Conservation (phyloP, 2,797 vertebrate species). For the Eulemur rubriventer region DNA sequence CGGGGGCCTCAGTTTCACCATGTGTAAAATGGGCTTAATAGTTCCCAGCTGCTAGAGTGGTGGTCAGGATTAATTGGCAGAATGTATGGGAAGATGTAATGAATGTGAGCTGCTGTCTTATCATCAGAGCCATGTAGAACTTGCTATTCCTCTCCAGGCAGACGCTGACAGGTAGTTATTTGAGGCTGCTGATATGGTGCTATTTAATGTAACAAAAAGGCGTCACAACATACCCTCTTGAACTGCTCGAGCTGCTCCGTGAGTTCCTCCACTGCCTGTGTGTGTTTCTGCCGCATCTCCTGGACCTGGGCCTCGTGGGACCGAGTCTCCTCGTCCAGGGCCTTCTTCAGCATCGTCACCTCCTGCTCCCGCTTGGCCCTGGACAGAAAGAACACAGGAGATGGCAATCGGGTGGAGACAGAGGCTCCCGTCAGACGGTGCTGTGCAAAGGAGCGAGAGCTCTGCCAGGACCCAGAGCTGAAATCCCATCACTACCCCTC, state of each 20-base stretch:
- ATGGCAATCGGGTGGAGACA: not conserved
- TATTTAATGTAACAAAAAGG: rapidly evolving
- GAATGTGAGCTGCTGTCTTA: not conserved
- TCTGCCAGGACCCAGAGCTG: not conserved
- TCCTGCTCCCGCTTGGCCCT: slow-evolving; percentile 97
- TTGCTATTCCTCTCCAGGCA: rapidly evolving
- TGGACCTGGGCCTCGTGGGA: slow-evolving; percentile 94
- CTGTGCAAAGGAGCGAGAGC: not conserved
- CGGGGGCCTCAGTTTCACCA: not conserved
- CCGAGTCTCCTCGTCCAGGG: slow-evolving; percentile 94
- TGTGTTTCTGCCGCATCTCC: slow-evolving; percentile 97
- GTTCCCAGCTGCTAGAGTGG: too few relatives aligned
- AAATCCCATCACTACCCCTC: not conserved
- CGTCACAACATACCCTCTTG: slow-evolving; percentile 88
- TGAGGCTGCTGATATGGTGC: rapidly evolving
- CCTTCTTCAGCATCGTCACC: slow-evolving; percentile 93
- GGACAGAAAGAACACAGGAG: not conserved
- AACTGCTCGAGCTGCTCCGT: slow-evolving; percentile 96
- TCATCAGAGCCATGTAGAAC: rapidly evolving
- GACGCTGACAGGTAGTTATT: rapidly evolving
- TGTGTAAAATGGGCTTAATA: not conserved
- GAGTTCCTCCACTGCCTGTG: slow-evolving; percentile 94
- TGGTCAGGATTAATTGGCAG: not conserved
- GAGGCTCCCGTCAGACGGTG: not conserved
- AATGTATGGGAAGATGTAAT: rapidly evolving